phyloP scores from a whole-genome alignment of 2,888 invertebrate genomes.

The Thelaira solivaga region DNA sequence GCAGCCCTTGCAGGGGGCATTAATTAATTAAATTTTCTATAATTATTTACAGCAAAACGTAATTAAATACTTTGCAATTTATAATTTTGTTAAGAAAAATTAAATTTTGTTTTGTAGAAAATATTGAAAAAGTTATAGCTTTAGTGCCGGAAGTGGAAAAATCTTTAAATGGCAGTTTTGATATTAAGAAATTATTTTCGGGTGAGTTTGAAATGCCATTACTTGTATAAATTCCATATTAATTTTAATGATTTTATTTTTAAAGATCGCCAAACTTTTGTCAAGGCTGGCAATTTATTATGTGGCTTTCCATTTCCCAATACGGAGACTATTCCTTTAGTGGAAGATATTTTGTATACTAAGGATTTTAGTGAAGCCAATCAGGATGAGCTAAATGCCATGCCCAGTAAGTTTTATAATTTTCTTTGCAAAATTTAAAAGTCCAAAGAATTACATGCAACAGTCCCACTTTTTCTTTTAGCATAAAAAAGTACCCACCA shows the following conservation, averaged over 20 bases:
- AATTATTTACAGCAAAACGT: neutral
- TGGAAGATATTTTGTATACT: slow-evolving; percentile 73
- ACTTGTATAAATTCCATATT: neutral
- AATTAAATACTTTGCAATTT: neutral
- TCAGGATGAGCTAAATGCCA: slow-evolving; percentile 74
- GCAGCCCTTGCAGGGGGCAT: no score
- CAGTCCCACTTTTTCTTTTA: no score
- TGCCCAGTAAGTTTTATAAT: slow-evolving; percentile 74
- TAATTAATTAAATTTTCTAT: neutral
- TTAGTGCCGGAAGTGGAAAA: slow-evolving; percentile 73
- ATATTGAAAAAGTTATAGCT: slow-evolving; percentile 69
- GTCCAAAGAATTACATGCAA: no score
- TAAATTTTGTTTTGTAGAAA: slow-evolving; percentile 66
- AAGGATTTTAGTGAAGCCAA: slow-evolving; percentile 75
- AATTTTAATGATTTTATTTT: neutral
- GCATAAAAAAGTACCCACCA: no score
- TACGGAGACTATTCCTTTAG: slow-evolving; percentile 74
- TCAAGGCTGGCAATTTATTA: slow-evolving; percentile 80
- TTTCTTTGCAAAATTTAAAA: no score
- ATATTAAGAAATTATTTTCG: slow-evolving; percentile 75
- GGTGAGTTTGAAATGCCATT: slow-evolving; percentile 68
- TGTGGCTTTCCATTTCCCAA: slow-evolving; percentile 81
- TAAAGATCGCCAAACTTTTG: slow-evolving; percentile 76
- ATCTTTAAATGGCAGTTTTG: slow-evolving; percentile 73
- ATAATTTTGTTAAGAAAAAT: neutral